Conservation (phyloP, 2,888 invertebrate species). For the Andricus quercusramuli region DNA sequence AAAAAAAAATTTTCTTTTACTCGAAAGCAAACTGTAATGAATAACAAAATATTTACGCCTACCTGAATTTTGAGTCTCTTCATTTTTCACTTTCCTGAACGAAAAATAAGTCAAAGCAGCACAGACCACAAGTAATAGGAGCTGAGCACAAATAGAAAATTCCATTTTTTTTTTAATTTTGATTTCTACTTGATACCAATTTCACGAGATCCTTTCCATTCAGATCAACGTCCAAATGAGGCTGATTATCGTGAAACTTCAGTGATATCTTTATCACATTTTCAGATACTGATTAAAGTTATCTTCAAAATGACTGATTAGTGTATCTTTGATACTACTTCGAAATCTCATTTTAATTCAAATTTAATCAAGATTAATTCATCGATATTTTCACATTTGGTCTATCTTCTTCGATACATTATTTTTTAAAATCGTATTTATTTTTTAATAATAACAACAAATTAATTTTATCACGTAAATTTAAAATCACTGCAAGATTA, state of each 20-base stretch:
- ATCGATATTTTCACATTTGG: neutral
- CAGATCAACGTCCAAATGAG: neutral
- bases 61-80: neutral
- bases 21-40: too few species aligned
- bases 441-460: neutral
- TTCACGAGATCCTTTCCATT: neutral
- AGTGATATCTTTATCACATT: neutral
- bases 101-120: neutral
- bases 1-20: too few species aligned
- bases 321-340: neutral
- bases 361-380: neutral
- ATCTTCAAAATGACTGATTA: neutral
- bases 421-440: neutral
- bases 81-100: neutral
- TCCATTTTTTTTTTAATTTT: conserved; percentile 1
- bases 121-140: neutral
- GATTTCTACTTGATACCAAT: neutral
- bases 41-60: neutral
- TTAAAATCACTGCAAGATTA: too few species aligned
- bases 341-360: neutral
- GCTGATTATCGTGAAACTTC: neutral
- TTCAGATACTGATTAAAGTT: conserved; percentile 10
- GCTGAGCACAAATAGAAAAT: neutral
- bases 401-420: neutral
- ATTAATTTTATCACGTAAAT: too few species aligned